A percentile compares a stretch with the other conserved stretches of the same genome.
Conservation (phyloP, 2,113 vertebrate species). For the Columba livia region DNA sequence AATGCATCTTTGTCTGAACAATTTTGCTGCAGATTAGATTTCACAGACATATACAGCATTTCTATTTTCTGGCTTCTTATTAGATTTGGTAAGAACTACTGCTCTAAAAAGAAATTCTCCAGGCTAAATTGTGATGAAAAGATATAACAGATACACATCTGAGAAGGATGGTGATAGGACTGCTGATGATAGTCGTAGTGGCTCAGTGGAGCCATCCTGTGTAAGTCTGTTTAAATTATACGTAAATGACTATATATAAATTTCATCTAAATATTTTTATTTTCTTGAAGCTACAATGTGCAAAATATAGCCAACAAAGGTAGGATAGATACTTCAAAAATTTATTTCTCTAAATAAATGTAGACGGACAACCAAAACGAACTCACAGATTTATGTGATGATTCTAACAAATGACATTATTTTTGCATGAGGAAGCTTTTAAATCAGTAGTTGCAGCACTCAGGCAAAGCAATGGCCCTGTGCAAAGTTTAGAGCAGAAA, state of each 20-base stretch:
- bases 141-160: conserved; percentile 8
- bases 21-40: neutral
- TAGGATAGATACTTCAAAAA: neutral
- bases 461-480: neutral
- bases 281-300: neutral
- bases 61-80: neutral
- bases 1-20: neutral
- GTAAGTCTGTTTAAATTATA: neutral
- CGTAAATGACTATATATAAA: neutral
- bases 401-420: neutral
- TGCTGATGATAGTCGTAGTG: neutral
- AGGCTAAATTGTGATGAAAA: conserved; percentile 36
- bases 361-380: neutral
- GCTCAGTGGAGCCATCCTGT: conserved; percentile 36
- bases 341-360: neutral
- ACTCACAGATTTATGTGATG: neutral
- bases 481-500: neutral
- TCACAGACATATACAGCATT: neutral
- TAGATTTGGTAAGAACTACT: neutral
- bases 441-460: neutral
- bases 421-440: neutral
- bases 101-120: neutral
- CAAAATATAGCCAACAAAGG: neutral
- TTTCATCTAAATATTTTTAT: neutral
- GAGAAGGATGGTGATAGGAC: neutral